Evolutionary conservation across 2,888 invertebrate species (phyloP), one percentile per base, ranked within the genome.

Genomic region (Abrostola triplasia): DNA sequence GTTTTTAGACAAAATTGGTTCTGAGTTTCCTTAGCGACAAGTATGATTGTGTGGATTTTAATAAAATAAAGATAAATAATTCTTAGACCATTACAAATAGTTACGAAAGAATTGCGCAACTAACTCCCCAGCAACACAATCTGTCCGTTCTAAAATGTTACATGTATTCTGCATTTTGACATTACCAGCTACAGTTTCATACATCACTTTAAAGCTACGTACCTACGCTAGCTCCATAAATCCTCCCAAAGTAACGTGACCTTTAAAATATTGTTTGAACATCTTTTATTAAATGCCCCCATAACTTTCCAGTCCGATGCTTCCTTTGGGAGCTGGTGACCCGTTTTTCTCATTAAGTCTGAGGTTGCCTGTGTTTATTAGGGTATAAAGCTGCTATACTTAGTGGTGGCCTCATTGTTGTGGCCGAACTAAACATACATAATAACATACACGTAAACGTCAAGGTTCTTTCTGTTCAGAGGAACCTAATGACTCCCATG

Each of bases 291-390:
- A 35, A 35, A 36, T 44, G 24, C 64, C 64, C 41, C 53, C 57
- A 50, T 50, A 70, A 80, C 65, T 67, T 66, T 70, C 65, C 70
- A 56, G 69, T 68, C 58, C 56, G 72, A 42, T 52, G 70, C 68
- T 79, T 80, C 78, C 80, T 77, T 79, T 67, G 65, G 80, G 77
- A 69, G 53, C 73, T 73, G 64, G 70, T 76, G 80, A 77, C 82
- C 81, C 66, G 73, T 79, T 80, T 82, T 66, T 58, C 75, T 79
- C 68, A 78, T 81, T 75, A 63, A 73, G 70, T 73, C 67, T 65
- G 73, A 75, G 61, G 68, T 71, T 71, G 57, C 70, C 60, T 78
- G 51, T 12, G 59, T 57, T 75, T 55, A 67, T 49, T 54, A 50
- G 55, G 49, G 64, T 56, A 35, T 64, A 58, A 64, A 67, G 60